Evolutionary conservation across 2,888 invertebrate genomes (phyloP).

Genomic region (Aporophyla nigra): DNA sequence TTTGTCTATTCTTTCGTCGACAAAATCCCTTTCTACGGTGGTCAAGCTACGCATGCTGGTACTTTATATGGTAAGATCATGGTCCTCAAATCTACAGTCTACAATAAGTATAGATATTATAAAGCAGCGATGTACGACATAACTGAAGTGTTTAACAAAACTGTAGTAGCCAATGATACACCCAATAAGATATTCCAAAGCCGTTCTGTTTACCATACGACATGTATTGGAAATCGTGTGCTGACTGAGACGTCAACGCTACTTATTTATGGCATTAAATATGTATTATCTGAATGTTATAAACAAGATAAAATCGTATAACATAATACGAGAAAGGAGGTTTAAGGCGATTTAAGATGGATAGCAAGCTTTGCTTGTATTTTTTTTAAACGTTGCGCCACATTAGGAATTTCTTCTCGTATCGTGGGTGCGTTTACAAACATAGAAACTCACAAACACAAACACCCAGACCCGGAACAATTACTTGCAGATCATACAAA

Average conservation of each 20-base stretch:
- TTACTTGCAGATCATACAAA: too few species aligned
- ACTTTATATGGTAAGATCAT: too few species aligned
- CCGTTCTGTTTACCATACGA: slow-evolving; percentile 44
- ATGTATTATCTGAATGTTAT: slow-evolving; percentile 40
- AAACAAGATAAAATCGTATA: slow-evolving; percentile 31
- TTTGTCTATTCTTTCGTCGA: too few species aligned
- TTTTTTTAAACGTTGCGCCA: too few species aligned
- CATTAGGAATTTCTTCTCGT: too few species aligned
- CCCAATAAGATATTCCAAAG: slow-evolving; percentile 60
- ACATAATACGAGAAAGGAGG: background rate
- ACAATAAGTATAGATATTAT: background rate
- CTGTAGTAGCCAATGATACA: slow-evolving; percentile 33
- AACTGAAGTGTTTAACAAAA: slow-evolving; percentile 28
- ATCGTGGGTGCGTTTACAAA: too few species aligned
- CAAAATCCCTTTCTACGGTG: too few species aligned
- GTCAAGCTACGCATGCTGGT: too few species aligned
- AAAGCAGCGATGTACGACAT: slow-evolving; percentile 41
- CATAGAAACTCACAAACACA: too few species aligned
- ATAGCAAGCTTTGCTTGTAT: too few species aligned
- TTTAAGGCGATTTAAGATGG: background rate
- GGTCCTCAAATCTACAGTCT: too few species aligned
- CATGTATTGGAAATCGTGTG: slow-evolving; percentile 27
- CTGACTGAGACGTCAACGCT: slow-evolving; percentile 26
- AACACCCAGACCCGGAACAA: too few species aligned
- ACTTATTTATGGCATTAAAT: slow-evolving; percentile 61